These are phyloP conservation scores for Melanostigma gelatinosum DNA, from an alignment of 2,113 vertebrate species.

Conservation along the genomic window DNA sequence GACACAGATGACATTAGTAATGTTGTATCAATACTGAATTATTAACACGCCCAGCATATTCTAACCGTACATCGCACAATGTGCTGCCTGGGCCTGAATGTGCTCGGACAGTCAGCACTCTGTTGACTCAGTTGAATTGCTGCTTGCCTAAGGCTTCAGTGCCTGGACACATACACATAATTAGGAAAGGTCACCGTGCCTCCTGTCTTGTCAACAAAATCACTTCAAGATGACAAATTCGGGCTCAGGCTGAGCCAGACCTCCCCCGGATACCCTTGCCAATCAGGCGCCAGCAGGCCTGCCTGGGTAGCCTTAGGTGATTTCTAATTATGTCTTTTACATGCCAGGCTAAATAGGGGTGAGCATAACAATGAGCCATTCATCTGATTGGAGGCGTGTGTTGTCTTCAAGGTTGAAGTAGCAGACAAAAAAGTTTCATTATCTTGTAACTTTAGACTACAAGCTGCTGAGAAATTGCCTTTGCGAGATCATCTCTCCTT, in stretches of 20 bases:
- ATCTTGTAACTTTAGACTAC: slow-evolving; percentile 24
- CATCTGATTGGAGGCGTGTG: slow-evolving; percentile 44
- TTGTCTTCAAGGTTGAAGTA: slow-evolving; percentile 58
- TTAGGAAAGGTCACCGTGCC: slow-evolving; percentile 84
- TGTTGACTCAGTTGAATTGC: slow-evolving; percentile 86
- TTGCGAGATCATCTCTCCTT: background rate
- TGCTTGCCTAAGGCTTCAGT: slow-evolving; percentile 79
- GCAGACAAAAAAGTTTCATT: slow-evolving; percentile 27
- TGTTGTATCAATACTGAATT: slow-evolving; percentile 64
- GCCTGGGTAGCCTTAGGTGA: slow-evolving; percentile 73
- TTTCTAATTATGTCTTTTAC: slow-evolving; percentile 74
- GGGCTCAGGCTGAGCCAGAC: slow-evolving; percentile 59
- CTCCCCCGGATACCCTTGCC: slow-evolving; percentile 77
- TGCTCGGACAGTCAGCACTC: slow-evolving; percentile 60
- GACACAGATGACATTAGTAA: slow-evolving; percentile 46
- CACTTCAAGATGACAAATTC: slow-evolving; percentile 81
- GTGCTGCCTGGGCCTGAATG: slow-evolving; percentile 52
- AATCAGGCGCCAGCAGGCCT: slow-evolving; percentile 72
- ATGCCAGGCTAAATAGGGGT: slow-evolving; percentile 47
- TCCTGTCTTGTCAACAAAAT: slow-evolving; percentile 83
- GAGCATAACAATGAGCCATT: slow-evolving; percentile 67
- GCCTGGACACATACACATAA: slow-evolving; percentile 83
- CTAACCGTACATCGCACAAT: slow-evolving; percentile 61
- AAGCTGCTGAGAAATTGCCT: background rate
- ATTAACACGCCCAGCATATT: slow-evolving; percentile 52